phyloP scores from a whole-genome alignment of 2,113 vertebrate genomes.

The Cacatua alba region DNA sequence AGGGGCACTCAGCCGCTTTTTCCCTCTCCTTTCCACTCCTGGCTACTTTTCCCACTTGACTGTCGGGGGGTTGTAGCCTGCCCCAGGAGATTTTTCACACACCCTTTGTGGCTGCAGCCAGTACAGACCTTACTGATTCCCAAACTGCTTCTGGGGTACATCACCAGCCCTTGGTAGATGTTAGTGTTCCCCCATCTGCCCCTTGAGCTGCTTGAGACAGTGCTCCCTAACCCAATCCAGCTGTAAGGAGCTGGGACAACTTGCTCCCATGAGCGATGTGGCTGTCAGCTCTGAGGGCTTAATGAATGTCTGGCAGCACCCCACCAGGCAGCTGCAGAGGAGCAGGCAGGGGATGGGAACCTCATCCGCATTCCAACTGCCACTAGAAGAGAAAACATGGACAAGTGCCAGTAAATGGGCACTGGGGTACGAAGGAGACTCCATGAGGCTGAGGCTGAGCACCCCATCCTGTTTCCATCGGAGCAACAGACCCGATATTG shows the following conservation, averaged over 20 bases:
- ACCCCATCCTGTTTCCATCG: accelerated
- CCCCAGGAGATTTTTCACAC: accelerated
- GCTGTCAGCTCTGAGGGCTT: not conserved
- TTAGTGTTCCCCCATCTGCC: accelerated
- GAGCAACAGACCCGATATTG: accelerated
- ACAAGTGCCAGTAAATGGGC: not conserved
- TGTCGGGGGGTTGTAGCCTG: accelerated
- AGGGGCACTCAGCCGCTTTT: not conserved
- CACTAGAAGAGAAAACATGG: not conserved
- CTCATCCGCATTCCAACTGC: not conserved
- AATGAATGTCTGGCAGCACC: not conserved
- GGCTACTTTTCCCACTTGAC: not conserved
- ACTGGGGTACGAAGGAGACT: not conserved
- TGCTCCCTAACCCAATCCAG: accelerated
- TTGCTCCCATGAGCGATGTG: accelerated
- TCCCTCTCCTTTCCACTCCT: not conserved
- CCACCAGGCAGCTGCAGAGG: not conserved
- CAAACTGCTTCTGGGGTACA: not conserved
- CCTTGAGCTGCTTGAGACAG: not conserved
- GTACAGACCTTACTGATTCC: not conserved
- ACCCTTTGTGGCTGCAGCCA: not conserved
- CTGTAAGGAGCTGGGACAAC: not conserved
- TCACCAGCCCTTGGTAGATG: accelerated
- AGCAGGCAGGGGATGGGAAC: not conserved
- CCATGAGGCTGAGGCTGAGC: accelerated